Base-by-base conservation (phyloP, 1,140 invertebrate species). In the Maconellicoccus hirsutus region DNA sequence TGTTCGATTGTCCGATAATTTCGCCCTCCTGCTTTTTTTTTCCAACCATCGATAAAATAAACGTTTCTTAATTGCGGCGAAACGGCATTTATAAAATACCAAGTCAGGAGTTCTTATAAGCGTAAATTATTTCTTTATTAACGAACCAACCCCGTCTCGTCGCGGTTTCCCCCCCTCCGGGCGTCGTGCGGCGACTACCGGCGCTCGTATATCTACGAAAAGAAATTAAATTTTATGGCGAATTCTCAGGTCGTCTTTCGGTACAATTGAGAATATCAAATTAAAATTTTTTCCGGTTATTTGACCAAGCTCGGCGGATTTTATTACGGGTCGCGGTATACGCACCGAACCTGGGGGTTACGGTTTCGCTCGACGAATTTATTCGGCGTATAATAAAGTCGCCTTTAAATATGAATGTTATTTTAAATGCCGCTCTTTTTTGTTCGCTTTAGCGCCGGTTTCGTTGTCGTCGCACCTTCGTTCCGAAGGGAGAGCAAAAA, bases 271-370 rank as follows among this genome's bases (percentile, higher is more conserved):
- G 42, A 33, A 33, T 52, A 52, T 52, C 42, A 52, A 52, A 52
- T 52, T 52, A 52, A 52, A 52, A 52, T 52, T 52, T 52, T 52
- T 52, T 52, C 42, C 42, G 42, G 42, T 52, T 52, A 52, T 52
- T 52, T 52, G 42, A 19, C 12, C n/a, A 52, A 52, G 42, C 42
- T 14, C 42, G 42, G 6, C 12, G 12, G 42, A 16, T 52, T 52
- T 52, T 19, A 52, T 52, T 52, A 52, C 42, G n/a, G n/a, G n/a
- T n/a, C n/a, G n/a, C n/a, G n/a, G n/a, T n/a, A n/a, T n/a, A n/a
- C n/a, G n/a, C n/a, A n/a, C n/a, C n/a, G n/a, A n/a, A n/a, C n/a
- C n/a, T n/a, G n/a, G n/a, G n/a, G n/a, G n/a, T n/a, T n/a, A n/a
- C n/a, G n/a, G n/a, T n/a, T n/a, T 6, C 29, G 3, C 29, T 33